Conservation (phyloP, 2,888 invertebrate species). For the Agonum fuliginosum region DNA sequence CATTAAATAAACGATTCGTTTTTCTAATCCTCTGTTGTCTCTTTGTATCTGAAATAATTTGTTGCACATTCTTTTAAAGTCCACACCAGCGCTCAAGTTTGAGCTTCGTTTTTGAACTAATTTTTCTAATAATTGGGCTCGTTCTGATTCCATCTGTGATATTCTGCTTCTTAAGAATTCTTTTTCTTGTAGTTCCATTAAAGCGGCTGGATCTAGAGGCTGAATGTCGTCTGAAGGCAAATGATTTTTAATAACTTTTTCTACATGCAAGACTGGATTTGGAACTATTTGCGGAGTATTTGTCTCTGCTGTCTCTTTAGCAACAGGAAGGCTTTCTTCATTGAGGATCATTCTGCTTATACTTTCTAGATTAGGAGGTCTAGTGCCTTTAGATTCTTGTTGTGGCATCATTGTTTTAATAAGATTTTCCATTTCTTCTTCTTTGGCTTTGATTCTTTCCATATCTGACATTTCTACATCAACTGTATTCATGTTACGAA, state of each 20-base stretch:
- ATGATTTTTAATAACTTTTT: background rate
- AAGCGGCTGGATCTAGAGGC: background rate
- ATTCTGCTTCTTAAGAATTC: background rate
- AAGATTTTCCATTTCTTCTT: no score
- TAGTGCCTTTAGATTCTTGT: no score
- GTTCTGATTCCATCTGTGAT: background rate
- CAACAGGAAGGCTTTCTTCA: background rate
- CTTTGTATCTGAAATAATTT: background rate
- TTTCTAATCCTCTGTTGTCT: constrained; percentile 6
- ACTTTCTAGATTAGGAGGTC: no score
- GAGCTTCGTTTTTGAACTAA: background rate
- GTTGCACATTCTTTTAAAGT: background rate
- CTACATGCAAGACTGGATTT: no score
- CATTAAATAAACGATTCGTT: constrained; percentile 8
- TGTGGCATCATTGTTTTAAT: no score
- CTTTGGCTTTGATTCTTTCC: no score
- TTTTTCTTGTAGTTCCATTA: background rate
- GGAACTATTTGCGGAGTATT: no score
- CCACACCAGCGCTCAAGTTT: background rate
- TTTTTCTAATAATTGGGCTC: background rate
- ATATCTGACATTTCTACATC: no score
- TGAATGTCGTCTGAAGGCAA: background rate
- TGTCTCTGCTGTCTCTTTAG: no score
- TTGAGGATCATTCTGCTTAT: no score
- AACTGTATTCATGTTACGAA: no score